These are phyloP conservation scores for Okamejei kenojei DNA, from an alignment of 2,797 vertebrate genomes.

Conservation along the genomic window DNA sequence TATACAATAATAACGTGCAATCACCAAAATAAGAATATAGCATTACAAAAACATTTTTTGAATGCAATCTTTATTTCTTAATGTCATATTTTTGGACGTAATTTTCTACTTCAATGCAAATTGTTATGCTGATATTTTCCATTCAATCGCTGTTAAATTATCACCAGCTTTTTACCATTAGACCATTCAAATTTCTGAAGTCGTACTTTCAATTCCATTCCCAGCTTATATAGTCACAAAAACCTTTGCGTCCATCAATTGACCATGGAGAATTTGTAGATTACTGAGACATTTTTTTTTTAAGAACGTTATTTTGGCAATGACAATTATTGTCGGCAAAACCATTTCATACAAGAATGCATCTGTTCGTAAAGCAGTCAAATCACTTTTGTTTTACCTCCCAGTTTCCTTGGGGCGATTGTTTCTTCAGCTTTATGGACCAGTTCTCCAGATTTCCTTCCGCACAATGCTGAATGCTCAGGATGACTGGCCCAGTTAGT, in stretches of 20 bases:
- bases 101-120: background rate
- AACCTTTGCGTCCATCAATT: background rate
- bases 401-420: constrained; percentile 90
- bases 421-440: constrained; percentile 92
- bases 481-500: constrained; percentile 87
- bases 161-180: background rate
- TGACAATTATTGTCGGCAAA: background rate
- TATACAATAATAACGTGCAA: background rate
- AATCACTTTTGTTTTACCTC: constrained; percentile 67
- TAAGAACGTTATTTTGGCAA: background rate
- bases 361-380: background rate
- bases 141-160: background rate
- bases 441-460: constrained; percentile 90
- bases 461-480: constrained; percentile 92
- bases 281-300: background rate
- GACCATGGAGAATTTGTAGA: background rate
- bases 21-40: background rate
- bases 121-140: background rate
- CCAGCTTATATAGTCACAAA: background rate
- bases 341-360: background rate
- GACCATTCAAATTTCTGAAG: background rate
- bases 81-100: background rate
- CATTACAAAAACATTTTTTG: background rate
- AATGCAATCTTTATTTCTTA: background rate
- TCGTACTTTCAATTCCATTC: background rate